Base-by-base conservation (phyloP, 2,797 vertebrate species). In the Philypnodon macrostomus region DNA sequence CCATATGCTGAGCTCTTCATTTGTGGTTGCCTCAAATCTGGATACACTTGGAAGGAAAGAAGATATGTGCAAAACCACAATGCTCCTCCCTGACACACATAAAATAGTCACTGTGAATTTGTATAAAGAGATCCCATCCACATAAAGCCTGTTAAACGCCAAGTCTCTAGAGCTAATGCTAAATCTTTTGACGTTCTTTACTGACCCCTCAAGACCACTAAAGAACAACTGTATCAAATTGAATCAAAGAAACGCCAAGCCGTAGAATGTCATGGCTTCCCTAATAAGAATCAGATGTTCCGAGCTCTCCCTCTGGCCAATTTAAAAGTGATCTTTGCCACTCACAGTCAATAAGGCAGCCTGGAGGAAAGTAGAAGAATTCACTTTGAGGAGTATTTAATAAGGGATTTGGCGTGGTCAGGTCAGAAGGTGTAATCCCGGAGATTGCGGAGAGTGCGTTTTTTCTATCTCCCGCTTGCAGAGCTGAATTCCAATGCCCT, bases 381-480 rank as follows among this genome's bases (percentile, higher is more conserved):
- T 68, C 65, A 66, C 63, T 76, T 77, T 63, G 63, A 74, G 69
- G 76, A 54, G 77, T 80, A 74, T 84, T 77, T 77, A 84, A 77
- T 70, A 57, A 71, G 56, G 79, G 81, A 76, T 85, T 81, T 84
- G 69, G 67, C 24, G 23, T 75, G 67, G 60, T n/a, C 61, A 55
- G 82, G 77, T 88, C 81, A 82, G 54, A 26, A 58, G 75, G 70
- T 78, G 73, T 78, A 84, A 85, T 85, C 81, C 83, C 66, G 51
- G 55, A 84, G 75, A 85, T 79, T 83, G 81, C 39, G 58, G 84
- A n/a, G 69, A 68, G 63, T 79, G 81, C 80, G 85, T 73, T 66
- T 71, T 87, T 18, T 47, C 59, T 69, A 50, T 70, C 72, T 48
- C 63, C 36, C 46, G 72, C 41, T 18, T 64, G 57, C 59, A 71